A percentile compares a stretch with the other conserved stretches of the same genome.
Evolutionary conservation across 1,140 invertebrate species (phyloP).

Genomic region (Neotoxoptera formosana): DNA sequence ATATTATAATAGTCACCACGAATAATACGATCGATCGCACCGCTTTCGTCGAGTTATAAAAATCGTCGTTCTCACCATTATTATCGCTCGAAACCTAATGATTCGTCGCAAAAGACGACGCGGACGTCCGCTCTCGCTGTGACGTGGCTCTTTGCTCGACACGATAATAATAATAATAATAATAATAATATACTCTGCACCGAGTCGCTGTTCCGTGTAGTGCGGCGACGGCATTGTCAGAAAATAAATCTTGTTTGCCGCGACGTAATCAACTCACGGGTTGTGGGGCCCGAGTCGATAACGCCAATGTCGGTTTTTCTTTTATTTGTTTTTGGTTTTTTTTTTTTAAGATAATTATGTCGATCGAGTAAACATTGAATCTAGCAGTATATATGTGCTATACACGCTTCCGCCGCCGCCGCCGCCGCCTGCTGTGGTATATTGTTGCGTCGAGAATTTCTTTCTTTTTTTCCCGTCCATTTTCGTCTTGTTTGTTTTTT

Average conservation of each 20-base stretch:
- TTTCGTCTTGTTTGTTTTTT: not conserved
- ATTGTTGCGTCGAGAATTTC: not conserved
- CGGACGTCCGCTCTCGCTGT: not conserved
- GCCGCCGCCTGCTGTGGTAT: not conserved
- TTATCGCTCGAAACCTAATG: not conserved
- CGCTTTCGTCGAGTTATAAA: not conserved
- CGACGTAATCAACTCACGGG: not conserved
- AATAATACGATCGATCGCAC: too few relatives aligned
- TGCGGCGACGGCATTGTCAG: not conserved
- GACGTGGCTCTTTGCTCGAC: not conserved
- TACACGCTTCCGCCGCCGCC: too few relatives aligned
- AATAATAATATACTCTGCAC: not conserved
- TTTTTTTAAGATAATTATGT: slow-evolving; percentile 19
- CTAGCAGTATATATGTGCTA: too few relatives aligned
- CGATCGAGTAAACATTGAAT: slow-evolving; percentile 33
- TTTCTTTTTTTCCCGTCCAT: not conserved
- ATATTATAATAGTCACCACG: too few relatives aligned
- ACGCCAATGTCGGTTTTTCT: not conserved
- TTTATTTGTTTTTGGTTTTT: not conserved
- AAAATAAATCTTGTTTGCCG: slow-evolving; percentile 8
- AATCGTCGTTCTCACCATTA: not conserved
- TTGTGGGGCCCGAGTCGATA: not conserved
- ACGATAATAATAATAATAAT: not conserved
- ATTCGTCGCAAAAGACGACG: not conserved
- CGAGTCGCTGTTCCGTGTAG: not conserved